Base-by-base conservation (phyloP, 2,113 vertebrate species). In the Donacobius atricapilla region DNA sequence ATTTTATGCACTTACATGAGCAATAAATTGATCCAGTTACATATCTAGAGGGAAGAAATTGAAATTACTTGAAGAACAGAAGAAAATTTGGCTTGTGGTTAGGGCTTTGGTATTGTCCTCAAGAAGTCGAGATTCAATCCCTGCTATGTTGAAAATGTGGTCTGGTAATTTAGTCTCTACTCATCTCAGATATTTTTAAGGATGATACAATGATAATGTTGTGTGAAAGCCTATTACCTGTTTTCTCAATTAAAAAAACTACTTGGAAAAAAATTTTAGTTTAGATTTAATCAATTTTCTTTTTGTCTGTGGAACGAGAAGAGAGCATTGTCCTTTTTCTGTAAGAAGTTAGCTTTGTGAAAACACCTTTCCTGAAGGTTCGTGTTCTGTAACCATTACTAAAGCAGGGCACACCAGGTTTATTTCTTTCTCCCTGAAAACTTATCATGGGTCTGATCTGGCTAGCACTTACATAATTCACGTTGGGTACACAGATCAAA, bases 161-260 rank as follows among this genome's bases (percentile, higher is more conserved):
- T 40, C 57, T 79, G 7, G 13, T 64, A 71, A 71, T 66, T 64
- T 56, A 50, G 8, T 66, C 16, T 79, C 21, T 58, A 35, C 20
- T 66, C 68, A 15, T 8, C 7, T 47, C 18, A 39, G 39, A 25
- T 47, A 47, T 71, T 84, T 90, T 87, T 21, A 31, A 42, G 27
- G 22, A 37, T 44, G 51, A 37, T 60, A 13, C 5, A 53, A 14
- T 9, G 40, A 25, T 60, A 25, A 31, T 40, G 24, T 30, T 2
- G 0, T 17, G 17, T 45, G 24, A 47, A 75, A 60, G 2, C 7
- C 7, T n/a, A 24, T 51, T 39, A 24, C 0, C 2, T 14, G 2
- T 71, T 83, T 77, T 76, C 33, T 58, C 14, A 66, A 11, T n/a
- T 31, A 11, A 90, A 72, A 57, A 30, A 3, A 2, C 7, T 40